Evolutionary conservation across 2,113 vertebrate species (phyloP).

Genomic region (Dipodomys merriami): DNA sequence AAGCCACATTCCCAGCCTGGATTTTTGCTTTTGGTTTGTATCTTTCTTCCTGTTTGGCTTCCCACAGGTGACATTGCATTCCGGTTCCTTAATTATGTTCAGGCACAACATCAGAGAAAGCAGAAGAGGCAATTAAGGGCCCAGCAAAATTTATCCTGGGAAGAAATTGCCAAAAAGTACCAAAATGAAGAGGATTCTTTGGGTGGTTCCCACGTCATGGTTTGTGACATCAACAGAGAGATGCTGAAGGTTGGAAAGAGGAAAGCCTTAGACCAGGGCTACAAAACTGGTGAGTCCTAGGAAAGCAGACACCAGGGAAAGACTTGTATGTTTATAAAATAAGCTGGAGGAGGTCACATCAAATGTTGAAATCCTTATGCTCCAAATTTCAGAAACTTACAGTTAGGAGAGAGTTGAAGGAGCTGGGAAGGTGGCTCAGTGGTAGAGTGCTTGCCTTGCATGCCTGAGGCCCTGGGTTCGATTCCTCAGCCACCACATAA

Average conservation of each 20-base stretch:
- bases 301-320: not conserved
- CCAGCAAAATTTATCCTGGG: slow-evolving; percentile 92
- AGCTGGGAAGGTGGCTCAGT: no score
- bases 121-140: slow-evolving; percentile 79
- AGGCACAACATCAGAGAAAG: slow-evolving; percentile 82
- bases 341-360: not conserved
- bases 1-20: no score
- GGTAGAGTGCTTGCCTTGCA: no score
- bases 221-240: slow-evolving; percentile 98
- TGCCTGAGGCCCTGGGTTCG: no score
- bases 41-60: slow-evolving; percentile 52
- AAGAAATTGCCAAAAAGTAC: slow-evolving; percentile 90
- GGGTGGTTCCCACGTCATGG: slow-evolving; percentile 87
- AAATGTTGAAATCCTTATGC: not conserved
- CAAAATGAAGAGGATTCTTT: slow-evolving; percentile 72
- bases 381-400: not conserved
- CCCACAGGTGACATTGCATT: slow-evolving; percentile 95
- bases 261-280: slow-evolving; percentile 87
- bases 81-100: slow-evolving; percentile 94
- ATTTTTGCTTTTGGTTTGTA: not conserved
- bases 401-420: not conserved
- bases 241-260: slow-evolving; percentile 96
- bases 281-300: slow-evolving; percentile 87
- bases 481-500: no score
- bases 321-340: not conserved